Evolutionary conservation across 2,888 invertebrate genomes (phyloP).

Genomic region (Drosophila helvetica): DNA sequence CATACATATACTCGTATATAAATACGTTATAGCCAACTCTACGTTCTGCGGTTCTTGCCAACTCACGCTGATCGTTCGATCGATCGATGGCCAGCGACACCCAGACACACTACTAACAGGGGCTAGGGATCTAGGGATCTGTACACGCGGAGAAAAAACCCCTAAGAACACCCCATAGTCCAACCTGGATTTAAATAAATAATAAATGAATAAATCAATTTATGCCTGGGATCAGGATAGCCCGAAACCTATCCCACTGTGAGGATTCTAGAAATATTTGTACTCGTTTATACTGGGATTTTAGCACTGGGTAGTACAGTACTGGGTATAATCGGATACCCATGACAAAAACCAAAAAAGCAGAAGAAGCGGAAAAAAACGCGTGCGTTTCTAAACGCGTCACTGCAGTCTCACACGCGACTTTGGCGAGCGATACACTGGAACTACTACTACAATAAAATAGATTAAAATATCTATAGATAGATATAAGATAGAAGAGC

Average conservation of each 20-base stretch:
- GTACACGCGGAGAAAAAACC: too few relatives aligned
- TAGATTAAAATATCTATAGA: neutral
- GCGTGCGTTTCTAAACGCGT: constrained; percentile 16
- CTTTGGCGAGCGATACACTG: neutral
- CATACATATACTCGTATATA: constrained; percentile 7
- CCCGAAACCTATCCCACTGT: too few relatives aligned
- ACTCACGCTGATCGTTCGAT: constrained; percentile 49
- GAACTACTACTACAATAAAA: neutral
- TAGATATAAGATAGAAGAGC: neutral
- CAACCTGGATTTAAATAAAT: too few relatives aligned
- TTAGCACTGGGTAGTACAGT: neutral
- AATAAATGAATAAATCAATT: too few relatives aligned
- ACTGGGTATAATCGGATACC: neutral
- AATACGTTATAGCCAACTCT: constrained; percentile 37
- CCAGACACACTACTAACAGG: neutral
- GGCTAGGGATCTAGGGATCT: too few relatives aligned
- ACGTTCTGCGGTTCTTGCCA: constrained; percentile 40
- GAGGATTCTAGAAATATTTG: too few relatives aligned
- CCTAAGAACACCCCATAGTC: too few relatives aligned
- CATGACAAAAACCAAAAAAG: neutral
- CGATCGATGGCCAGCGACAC: neutral
- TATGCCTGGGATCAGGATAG: too few relatives aligned
- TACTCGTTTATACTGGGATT: too few relatives aligned
- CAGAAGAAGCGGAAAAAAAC: constrained; percentile 3
- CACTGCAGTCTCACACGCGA: constrained; percentile 14